Base-by-base conservation (phyloP, 1,140 invertebrate species). In the Lasioglossum baleicum region DNA sequence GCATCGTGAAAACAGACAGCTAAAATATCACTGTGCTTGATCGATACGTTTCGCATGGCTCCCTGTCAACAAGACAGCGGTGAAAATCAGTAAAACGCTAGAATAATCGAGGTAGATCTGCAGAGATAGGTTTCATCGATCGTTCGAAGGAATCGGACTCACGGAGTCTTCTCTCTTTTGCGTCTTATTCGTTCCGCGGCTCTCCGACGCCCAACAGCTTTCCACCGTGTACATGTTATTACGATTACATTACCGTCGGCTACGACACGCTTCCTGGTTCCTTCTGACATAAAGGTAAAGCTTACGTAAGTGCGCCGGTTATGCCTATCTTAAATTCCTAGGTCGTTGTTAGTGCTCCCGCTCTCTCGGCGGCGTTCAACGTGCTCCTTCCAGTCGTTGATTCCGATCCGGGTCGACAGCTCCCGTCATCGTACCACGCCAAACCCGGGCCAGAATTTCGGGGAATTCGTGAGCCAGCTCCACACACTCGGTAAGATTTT, bases 241-340 rank as follows among this genome's bases (percentile, higher is more conserved):
- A 77, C 75, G 75, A 77, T 77, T 69, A 69, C 75, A 77, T 77
- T 70, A 70, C 66, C 75, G 10, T 61, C 65, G 26, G 75, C 26
- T 58, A 53, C 75, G 75, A 77, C 58, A 69, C 73, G 64, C 79
- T 81, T 81, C 79, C 79, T 81, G 66, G 79, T 81, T 81, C 72
- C 78, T 80, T 51, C 72, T 80, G 65, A 63, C 70, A 68, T 77
- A 69, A 69, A 77, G 75, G 66, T 77, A 64, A 77, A 64, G 44
- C 75, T 77, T 77, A 77, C 67, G 67, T 77, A 77, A 77, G 58
- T 31, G 11, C 56, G 20, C 56, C 66, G 66, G 66, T 76, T 60
- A 63, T 69, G 66, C 26, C 75, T 69, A 77, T 77, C 75, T 77
- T 69, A 77, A 77, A 77, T 77, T 77, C 75, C 75, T 77, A 77